Conservation (phyloP, 2,113 vertebrate species). For the Tetrao urogallus region DNA sequence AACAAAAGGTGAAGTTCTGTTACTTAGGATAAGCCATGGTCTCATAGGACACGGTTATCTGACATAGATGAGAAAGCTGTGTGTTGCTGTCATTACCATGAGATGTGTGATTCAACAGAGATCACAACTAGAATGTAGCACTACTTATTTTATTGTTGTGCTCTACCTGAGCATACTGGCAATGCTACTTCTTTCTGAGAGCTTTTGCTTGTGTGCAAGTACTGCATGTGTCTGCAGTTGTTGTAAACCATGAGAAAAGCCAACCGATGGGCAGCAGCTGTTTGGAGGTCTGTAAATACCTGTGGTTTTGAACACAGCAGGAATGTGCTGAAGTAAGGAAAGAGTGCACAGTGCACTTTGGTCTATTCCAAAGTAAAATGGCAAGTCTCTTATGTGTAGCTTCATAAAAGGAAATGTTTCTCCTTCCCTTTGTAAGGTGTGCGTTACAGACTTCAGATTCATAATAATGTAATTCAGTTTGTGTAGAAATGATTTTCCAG, state of each 20-base stretch:
- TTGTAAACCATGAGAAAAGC: background rate
- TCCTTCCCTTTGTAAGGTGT: background rate
- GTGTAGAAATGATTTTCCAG: background rate
- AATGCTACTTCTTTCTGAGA: background rate
- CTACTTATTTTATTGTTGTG: background rate
- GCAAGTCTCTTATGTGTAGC: background rate
- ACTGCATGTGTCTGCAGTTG: background rate
- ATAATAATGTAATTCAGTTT: accelerated
- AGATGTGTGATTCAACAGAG: background rate
- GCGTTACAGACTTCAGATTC: background rate
- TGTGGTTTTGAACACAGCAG: background rate
- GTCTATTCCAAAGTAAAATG: background rate
- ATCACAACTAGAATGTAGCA: background rate
- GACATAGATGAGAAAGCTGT: background rate
- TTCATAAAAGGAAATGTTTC: background rate
- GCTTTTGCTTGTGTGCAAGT: accelerated
- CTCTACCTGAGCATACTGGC: background rate
- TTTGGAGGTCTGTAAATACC: background rate
- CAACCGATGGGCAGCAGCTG: accelerated
- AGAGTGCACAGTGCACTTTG: background rate
- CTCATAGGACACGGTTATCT: background rate
- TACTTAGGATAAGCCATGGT: background rate
- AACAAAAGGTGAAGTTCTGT: background rate
- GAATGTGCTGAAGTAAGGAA: background rate
- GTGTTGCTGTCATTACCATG: background rate